Conservation (phyloP, 2,888 invertebrate genomes). For the Raillietiella orientalis region DNA sequence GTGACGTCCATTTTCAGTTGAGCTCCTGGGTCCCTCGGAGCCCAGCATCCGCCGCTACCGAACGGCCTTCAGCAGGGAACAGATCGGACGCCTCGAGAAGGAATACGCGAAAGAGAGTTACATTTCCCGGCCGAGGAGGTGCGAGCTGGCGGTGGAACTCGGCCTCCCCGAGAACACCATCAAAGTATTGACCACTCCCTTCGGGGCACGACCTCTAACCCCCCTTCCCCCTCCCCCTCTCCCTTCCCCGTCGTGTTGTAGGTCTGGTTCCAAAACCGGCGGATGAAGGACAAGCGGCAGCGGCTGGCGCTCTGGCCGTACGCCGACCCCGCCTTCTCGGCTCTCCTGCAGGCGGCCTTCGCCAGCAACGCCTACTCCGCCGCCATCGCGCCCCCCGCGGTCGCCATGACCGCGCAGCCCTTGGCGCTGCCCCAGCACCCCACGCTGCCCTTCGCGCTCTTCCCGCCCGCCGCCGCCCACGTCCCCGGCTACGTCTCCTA, state of each 20-base stretch:
- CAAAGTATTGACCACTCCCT: conserved; percentile 35
- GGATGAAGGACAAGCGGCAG: conserved; percentile 93
- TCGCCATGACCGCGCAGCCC: conserved; percentile 11
- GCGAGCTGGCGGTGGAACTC: conserved; percentile 71
- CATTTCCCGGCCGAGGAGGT: conserved; percentile 71
- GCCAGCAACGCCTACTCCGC: conserved; percentile 27
- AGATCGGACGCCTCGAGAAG: conserved; percentile 60
- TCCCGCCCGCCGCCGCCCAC: conserved; percentile 10
- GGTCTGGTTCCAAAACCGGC: conserved; percentile 92
- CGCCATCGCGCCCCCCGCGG: conserved; percentile 9
- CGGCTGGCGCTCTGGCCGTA: conserved; percentile 68
- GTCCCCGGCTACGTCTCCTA: conserved; percentile 6
- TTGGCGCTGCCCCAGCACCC: conserved; percentile 6
- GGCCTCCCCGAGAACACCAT: conserved; percentile 89
- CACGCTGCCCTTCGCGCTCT: conserved; percentile 7
- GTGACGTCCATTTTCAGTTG: too few relatives aligned
- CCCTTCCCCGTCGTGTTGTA: conserved; percentile 15
- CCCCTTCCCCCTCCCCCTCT: not conserved
- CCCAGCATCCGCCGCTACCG: conserved; percentile 53
- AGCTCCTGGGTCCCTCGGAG: not conserved
- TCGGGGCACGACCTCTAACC: not conserved
- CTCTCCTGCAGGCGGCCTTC: conserved; percentile 51
- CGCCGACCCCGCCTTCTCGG: conserved; percentile 57
- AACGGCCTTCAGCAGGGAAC: conserved; percentile 88
- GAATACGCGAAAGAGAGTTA: conserved; percentile 94